These are phyloP conservation scores for Aleadryas rufinucha DNA, from an alignment of 2,113 vertebrate species.

Conservation along the genomic window DNA sequence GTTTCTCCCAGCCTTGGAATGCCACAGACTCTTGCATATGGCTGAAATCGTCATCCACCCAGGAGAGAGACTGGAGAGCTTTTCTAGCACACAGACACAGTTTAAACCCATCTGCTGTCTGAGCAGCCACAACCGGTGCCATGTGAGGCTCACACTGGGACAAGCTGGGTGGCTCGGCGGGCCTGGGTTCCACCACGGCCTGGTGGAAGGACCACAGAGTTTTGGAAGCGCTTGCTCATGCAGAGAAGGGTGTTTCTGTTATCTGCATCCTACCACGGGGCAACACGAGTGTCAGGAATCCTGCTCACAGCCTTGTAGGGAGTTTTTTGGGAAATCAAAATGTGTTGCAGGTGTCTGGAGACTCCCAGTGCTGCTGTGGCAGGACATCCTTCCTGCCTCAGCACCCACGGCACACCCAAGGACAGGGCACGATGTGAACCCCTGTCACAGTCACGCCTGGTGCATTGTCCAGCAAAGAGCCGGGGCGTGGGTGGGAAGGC, in stretches of 20 bases:
- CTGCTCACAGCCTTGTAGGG: background rate
- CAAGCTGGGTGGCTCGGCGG: background rate
- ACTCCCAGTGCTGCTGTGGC: background rate
- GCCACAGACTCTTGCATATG: background rate
- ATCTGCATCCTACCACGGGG: background rate
- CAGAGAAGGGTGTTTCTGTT: background rate
- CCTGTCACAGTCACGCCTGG: fast-evolving
- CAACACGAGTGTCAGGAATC: background rate
- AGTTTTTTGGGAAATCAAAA: background rate
- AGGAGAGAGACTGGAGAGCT: background rate
- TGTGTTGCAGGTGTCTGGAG: background rate
- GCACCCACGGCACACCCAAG: background rate
- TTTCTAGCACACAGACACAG: background rate
- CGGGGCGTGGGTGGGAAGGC: background rate
- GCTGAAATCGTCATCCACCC: background rate
- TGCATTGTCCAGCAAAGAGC: background rate
- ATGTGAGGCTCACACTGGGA: background rate
- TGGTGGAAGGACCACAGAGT: background rate
- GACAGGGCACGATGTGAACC: fast-evolving
- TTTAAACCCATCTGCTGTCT: slow-evolving; percentile 29
- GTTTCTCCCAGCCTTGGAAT: background rate
- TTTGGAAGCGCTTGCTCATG: background rate
- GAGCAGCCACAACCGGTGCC: background rate
- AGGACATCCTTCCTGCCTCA: background rate
- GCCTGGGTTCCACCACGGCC: background rate